These are phyloP conservation scores for Scolopax rusticola DNA, from an alignment of 2,797 vertebrate genomes.

Conservation along the genomic window DNA sequence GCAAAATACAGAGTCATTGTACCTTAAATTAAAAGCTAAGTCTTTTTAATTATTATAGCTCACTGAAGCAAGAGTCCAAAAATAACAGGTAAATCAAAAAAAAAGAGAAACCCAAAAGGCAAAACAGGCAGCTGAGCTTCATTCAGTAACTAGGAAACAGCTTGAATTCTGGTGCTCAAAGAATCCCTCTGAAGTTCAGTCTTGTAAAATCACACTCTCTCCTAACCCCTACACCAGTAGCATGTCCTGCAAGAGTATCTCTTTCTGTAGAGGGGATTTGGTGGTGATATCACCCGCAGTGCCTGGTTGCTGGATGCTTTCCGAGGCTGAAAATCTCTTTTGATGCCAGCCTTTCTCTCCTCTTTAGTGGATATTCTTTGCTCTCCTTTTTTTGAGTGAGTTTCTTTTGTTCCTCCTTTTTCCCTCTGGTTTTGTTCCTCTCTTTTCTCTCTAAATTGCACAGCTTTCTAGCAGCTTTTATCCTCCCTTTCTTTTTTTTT, in stretches of 20 bases:
- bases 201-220: neutral
- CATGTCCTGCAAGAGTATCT: neutral
- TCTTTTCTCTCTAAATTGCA: conserved; percentile 40
- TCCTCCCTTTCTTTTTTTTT: neutral
- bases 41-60: conserved; percentile 12
- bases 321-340: conserved; percentile 17
- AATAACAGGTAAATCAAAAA: conserved; percentile 22
- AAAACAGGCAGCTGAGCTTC: neutral
- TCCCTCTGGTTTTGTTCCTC: conserved; percentile 25
- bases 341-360: conserved; percentile 8
- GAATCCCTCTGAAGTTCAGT: neutral
- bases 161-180: neutral
- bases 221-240: neutral
- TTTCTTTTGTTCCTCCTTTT: conserved; percentile 21
- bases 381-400: neutral
- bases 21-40: conserved; percentile 2
- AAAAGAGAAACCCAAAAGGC: neutral
- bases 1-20: neutral
- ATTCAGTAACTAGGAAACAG: conserved; percentile 1
- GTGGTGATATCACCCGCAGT: conserved; percentile 10
- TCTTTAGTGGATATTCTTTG: neutral
- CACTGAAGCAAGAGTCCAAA: conserved; percentile 2
- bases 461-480: conserved; percentile 39
- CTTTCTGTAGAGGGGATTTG: neutral
- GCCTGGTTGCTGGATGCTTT: neutral